phyloP scores from a whole-genome alignment of 2,113 vertebrate genomes.

The Chlorodrepanis virens region DNA sequence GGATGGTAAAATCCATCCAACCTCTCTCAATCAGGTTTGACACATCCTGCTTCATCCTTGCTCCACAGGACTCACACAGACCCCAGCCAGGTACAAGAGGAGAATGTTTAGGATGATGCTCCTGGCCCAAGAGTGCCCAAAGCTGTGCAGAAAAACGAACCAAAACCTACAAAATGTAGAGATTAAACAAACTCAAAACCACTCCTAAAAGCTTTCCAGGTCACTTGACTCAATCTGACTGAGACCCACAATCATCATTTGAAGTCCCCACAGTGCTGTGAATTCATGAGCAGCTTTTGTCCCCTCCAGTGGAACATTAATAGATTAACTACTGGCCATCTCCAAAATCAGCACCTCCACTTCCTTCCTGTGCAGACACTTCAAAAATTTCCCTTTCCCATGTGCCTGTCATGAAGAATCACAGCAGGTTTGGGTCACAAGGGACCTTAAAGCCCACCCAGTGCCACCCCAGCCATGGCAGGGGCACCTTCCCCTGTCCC shows the following conservation, averaged over 20 bases:
- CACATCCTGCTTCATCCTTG: not conserved
- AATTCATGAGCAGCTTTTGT: not conserved
- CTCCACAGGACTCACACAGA: not conserved
- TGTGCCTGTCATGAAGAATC: fast-evolving
- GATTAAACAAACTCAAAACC: no score
- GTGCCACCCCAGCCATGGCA: not conserved
- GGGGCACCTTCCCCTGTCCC: fast-evolving
- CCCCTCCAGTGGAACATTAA: not conserved
- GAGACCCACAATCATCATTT: not conserved
- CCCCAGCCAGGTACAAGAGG: not conserved
- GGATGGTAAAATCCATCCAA: not conserved
- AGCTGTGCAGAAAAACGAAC: no score
- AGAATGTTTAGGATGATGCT: not conserved
- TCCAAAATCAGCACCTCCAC: not conserved
- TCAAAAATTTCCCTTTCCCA: not conserved
- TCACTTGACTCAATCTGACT: not conserved
- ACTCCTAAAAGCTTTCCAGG: no score
- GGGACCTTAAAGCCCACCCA: not conserved
- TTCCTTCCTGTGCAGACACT: not conserved
- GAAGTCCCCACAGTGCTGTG: not conserved
- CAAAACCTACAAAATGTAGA: no score
- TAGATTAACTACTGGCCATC: not conserved
- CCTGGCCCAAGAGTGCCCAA: no score
- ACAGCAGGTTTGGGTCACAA: not conserved
- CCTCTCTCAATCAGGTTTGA: not conserved